Conservation (phyloP, 2,113 vertebrate genomes). For the Solea senegalensis region DNA sequence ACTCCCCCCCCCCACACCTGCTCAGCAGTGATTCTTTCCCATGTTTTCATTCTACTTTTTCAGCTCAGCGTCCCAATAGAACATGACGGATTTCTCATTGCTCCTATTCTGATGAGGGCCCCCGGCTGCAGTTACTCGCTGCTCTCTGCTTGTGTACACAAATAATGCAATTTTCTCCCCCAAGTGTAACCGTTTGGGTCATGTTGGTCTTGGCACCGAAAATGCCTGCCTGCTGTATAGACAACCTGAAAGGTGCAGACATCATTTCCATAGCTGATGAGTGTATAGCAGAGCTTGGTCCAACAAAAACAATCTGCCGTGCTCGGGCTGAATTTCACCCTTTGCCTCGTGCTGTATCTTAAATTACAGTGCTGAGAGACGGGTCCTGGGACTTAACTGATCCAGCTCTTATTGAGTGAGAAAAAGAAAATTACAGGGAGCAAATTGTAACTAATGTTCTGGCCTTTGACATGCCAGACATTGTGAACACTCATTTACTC, state of each 20-base stretch:
- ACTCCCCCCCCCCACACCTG: not conserved
- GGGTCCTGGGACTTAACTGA: constrained; percentile 28
- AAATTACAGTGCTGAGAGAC: constrained; percentile 56
- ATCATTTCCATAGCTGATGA: constrained; percentile 77
- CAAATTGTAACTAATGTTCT: constrained; percentile 26
- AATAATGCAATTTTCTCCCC: constrained; percentile 56
- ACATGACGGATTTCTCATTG: constrained; percentile 52
- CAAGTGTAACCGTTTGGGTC: constrained; percentile 62
- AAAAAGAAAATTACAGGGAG: not conserved
- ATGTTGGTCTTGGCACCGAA: constrained; percentile 85
- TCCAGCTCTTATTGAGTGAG: constrained; percentile 18
- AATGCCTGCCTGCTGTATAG: constrained; percentile 41
- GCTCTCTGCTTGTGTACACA: constrained; percentile 54
- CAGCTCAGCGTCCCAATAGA: constrained; percentile 18
- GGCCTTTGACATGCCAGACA: constrained; percentile 42
- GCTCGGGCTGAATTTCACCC: constrained; percentile 41
- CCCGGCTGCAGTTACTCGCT: constrained; percentile 54
- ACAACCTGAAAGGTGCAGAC: constrained; percentile 70
- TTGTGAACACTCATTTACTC: constrained; percentile 37
- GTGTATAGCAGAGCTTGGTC: constrained; percentile 58
- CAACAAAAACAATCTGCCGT: constrained; percentile 69
- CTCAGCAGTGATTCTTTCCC: not conserved
- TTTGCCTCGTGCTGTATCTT: constrained; percentile 41
- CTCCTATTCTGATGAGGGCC: constrained; percentile 56
- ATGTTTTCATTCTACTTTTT: constrained; percentile 29